A percentile compares a stretch with the other conserved stretches of the same genome.
phyloP scores from a whole-genome alignment of 2,113 vertebrate genomes.

The Percina caprodes region DNA sequence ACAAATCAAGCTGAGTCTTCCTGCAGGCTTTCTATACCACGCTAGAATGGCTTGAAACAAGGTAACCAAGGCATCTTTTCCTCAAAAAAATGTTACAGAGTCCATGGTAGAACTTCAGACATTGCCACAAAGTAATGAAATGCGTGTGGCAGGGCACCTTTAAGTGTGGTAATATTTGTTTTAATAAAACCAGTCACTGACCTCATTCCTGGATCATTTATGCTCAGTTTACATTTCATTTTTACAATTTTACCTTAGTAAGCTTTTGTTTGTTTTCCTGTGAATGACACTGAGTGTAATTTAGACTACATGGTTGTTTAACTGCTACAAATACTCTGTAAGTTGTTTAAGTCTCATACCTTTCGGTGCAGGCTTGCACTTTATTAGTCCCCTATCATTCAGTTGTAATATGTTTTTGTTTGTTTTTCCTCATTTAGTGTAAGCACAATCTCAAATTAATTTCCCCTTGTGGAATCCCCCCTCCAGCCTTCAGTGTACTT shows the following conservation, averaged over 20 bases:
- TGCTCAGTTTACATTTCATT: constrained; percentile 37
- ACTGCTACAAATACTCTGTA: constrained; percentile 15
- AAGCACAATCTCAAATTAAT: constrained; percentile 29
- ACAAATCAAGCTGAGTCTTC: no score
- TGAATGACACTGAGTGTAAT: constrained; percentile 21
- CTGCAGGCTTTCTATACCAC: no score
- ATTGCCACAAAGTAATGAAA: no score
- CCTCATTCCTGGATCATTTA: neutral
- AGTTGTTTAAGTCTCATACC: constrained; percentile 1
- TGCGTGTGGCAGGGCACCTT: no score
- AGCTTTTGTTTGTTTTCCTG: constrained; percentile 36
- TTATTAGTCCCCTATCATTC: constrained; percentile 43
- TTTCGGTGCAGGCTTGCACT: constrained; percentile 21
- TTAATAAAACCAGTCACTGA: constrained; percentile 1
- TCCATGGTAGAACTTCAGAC: no score
- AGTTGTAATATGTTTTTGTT: constrained; percentile 52
- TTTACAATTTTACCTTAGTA: constrained; percentile 16
- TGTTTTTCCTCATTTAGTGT: constrained; percentile 46
- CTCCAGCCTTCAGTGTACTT: constrained; percentile 5
- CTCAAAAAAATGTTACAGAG: no score
- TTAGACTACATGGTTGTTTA: constrained; percentile 7
- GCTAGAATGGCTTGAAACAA: no score
- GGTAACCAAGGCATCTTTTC: no score
- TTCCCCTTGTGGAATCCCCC: constrained; percentile 38
- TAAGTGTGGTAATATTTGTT: neutral